Evolutionary conservation across 1,140 invertebrate species (phyloP), one percentile per base, ranked within the genome.

Genomic region (Drosophila oshimai): DNA sequence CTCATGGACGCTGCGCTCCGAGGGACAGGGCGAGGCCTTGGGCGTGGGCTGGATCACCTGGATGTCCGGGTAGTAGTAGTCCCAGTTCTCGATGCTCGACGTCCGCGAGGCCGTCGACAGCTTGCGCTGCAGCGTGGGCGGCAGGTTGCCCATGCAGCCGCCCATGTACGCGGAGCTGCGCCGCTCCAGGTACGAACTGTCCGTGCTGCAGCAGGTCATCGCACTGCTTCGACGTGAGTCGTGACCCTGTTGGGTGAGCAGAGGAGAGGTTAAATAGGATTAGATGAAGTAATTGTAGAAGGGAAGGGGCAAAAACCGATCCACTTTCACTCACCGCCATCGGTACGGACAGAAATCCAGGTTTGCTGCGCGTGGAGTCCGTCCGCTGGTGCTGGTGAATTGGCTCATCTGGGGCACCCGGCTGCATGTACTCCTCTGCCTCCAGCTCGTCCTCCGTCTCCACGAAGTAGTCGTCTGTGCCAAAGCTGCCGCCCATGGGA

Each of bases 141-240:
- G 93, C 62, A 92, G 91, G 49, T 90, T 90, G 71, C 93, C 93
- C 91, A 95, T 87, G 75, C 58, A 62, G 9, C 95, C 94, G 74
- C 95, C 93, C 44, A 94, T 94, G 53, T 95, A 94, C 10, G 95
- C 95, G 3, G 95, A 96, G 54, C 94, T 95, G 57, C 95, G 93
- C 39, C 95, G 93, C 81, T 96, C 95, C 71, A 96, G 91, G 80
- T 96, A 96, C 34, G 95, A 95, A 89, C 95, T 96, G 44, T 95
- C 95, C 10, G 95, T 95, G 80, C 95, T 96, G 71, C 95, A 96
- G 86, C 95, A 96, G 9, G 95, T 96, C 60, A 95, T 94, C 39
- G 95, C 95, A 84, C 95, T 96, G 51, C 94, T 93, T 9, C 95
- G 93, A 12, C 95, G 92, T 29, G 94, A 93, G 28, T 94, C 92